A percentile compares a stretch with the other conserved stretches of the same genome.
phyloP scores from a whole-genome alignment of 1,140 invertebrate genomes.

The Cephus cinctus region DNA sequence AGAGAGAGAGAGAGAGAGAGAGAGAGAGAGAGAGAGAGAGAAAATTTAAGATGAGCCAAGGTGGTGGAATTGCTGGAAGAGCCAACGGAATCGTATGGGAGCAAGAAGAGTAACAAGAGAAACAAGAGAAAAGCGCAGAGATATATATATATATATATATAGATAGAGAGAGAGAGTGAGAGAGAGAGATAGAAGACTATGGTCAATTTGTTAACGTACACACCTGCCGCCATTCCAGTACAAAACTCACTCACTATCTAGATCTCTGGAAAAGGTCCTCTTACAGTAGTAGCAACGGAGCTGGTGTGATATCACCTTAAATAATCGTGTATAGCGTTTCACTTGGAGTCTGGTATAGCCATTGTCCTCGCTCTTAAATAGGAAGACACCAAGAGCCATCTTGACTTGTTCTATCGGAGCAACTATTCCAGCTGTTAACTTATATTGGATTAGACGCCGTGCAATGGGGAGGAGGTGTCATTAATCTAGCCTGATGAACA shows the following conservation, averaged over 20 bases:
- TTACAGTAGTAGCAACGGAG: no score
- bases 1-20: background rate
- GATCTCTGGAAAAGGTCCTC: conserved; percentile 18
- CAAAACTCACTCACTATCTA: conserved; percentile 24
- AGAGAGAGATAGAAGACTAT: conserved; percentile 6
- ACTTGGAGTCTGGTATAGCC: conserved; percentile 4
- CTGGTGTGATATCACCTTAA: conserved; percentile 1
- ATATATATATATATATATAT: background rate
- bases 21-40: background rate
- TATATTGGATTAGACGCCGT: conserved; percentile 5
- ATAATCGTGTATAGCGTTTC: conserved; percentile 22
- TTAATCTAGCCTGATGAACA: conserved; percentile 27
- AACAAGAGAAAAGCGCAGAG: background rate
- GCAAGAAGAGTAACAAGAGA: background rate
- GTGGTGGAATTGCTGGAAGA: no score
- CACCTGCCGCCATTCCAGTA: conserved; percentile 27
- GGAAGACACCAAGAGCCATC: no score
- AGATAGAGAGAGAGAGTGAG: conserved; percentile 4
- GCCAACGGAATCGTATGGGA: background rate
- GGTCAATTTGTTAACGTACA: conserved; percentile 28
- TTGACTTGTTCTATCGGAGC: background rate
- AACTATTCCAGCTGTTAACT: background rate
- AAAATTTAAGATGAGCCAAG: no score
- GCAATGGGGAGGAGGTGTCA: conserved; percentile 1
- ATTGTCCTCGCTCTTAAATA: no score